phyloP scores from a whole-genome alignment of 37 sponge, comb jelly and placozoan genomes.

The Aplysina aerophoba region DNA sequence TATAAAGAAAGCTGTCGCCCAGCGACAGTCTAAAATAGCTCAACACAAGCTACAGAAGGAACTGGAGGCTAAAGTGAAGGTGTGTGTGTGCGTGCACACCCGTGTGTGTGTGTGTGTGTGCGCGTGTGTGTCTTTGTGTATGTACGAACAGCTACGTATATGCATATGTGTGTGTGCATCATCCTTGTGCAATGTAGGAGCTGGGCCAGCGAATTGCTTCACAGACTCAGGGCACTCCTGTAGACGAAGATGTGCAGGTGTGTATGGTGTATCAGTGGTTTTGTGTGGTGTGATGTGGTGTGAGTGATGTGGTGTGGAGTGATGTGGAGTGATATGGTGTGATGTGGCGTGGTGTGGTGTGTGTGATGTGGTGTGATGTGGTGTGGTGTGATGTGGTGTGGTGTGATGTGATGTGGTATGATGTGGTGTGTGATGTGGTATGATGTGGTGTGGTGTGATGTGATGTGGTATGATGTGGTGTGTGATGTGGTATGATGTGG shows the following conservation, averaged over 20 bases:
- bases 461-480: background rate
- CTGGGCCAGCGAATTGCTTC: background rate
- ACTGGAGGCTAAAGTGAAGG: constrained; percentile 65
- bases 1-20: constrained; percentile 58
- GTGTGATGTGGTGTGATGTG: too few species aligned
- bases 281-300: too few species aligned
- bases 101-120: background rate
- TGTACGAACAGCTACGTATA: background rate
- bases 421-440: too few species aligned
- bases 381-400: too few species aligned
- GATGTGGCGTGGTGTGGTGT: too few species aligned
- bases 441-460: too few species aligned
- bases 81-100: background rate
- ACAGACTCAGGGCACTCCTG: background rate
- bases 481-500: too few species aligned
- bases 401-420: too few species aligned
- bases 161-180: background rate
- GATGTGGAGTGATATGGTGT: too few species aligned
- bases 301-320: too few species aligned
- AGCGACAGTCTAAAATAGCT: constrained; percentile 66
- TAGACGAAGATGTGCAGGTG: constrained; percentile 31
- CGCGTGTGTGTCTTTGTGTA: too few species aligned
- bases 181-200: background rate
- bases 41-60: constrained; percentile 58
- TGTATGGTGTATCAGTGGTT: background rate